phyloP scores from a whole-genome alignment of 2,113 vertebrate genomes.

The Toxotes jaculatrix region DNA sequence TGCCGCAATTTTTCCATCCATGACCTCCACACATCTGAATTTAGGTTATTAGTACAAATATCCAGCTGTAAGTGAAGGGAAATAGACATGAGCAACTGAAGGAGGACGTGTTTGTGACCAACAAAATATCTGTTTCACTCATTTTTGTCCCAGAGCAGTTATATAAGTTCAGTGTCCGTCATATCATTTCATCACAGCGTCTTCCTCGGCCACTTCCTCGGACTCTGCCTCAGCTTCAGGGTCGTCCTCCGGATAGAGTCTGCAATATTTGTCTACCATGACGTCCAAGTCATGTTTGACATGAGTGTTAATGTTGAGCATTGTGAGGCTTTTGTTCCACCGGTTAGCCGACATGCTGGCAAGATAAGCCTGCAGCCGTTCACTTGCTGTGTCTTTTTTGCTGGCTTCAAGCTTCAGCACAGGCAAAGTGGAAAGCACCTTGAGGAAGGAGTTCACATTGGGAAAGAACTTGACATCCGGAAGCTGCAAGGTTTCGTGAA shows the following conservation, averaged over 20 bases:
- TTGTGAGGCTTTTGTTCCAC: slow-evolving; percentile 88
- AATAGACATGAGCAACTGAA: not conserved
- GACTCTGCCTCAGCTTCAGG: slow-evolving; percentile 59
- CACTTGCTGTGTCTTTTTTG: slow-evolving; percentile 80
- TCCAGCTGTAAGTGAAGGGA: not conserved
- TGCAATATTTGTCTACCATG: slow-evolving; percentile 95
- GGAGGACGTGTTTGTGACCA: not conserved
- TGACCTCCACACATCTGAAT: not conserved
- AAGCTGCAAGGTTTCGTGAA: slow-evolving; percentile 92
- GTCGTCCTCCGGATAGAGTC: slow-evolving; percentile 88
- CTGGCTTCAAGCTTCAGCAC: slow-evolving; percentile 88
- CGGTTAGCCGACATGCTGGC: slow-evolving; percentile 84
- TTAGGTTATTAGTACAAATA: not conserved
- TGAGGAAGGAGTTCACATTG: slow-evolving; percentile 91
- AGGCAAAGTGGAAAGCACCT: slow-evolving; percentile 90
- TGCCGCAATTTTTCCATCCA: not conserved
- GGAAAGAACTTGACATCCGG: slow-evolving; percentile 94
- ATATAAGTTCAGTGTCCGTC: not conserved
- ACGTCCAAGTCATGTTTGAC: slow-evolving; percentile 93
- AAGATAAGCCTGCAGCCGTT: slow-evolving; percentile 87
- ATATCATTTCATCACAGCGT: slow-evolving; percentile 14
- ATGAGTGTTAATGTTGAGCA: slow-evolving; percentile 91
- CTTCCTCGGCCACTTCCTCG: slow-evolving; percentile 31
- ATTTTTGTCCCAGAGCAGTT: not conserved
- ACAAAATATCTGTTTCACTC: not conserved